Evolutionary conservation across 2,888 invertebrate genomes (phyloP), one percentile per base, ranked within the genome.

Genomic region (Salpingus planirostris): DNA sequence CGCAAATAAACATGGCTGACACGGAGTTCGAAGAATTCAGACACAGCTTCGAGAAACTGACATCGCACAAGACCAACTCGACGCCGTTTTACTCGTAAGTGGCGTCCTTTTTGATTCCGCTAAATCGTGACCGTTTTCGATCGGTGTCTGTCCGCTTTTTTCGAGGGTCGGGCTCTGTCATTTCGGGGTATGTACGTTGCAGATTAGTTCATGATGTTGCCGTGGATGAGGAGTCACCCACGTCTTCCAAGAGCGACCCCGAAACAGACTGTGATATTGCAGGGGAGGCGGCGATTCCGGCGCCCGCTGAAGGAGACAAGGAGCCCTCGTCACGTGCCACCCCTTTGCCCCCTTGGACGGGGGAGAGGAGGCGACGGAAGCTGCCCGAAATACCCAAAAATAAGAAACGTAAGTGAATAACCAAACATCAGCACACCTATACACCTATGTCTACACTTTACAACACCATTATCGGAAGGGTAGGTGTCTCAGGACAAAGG

Each of bases 11-110:
- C 69, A 91, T 91, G 90, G 90, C 89, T 57, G 91, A 91, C 73
- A 82, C 80, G 65, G 90, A 91, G 69, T 91, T 87, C 69, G 90
- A 91, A 68, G 87, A 91, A 74, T 89, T 91, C 71, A 81, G 83
- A 57, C 80, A 83, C 57, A 80, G 80, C 64, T 89, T 87, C 66
- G 86, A 88, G 57, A 76, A 79, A 67, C 69, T 84, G 62, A 6
- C 84, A 38, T 82, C 83, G 60, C 80, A 81, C 55, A 76, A 79
- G 46, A 83, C 79, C 62, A 80, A 80, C 29, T 78, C 88, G 31
- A 76, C 84, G 50, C 82, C 85, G 36, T 87, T 84, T 68, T 91
- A 90, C 67, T 88, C 87, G 90, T 90, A 75, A 89, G 89, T 80
- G 40, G 21, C 13, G 6, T 13, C 7, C 3, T 11, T 5, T 13